Evolutionary conservation across 2,797 vertebrate genomes (phyloP), one percentile per base, ranked within the genome.

Genomic region (Phaenicophaeus curvirostris): DNA sequence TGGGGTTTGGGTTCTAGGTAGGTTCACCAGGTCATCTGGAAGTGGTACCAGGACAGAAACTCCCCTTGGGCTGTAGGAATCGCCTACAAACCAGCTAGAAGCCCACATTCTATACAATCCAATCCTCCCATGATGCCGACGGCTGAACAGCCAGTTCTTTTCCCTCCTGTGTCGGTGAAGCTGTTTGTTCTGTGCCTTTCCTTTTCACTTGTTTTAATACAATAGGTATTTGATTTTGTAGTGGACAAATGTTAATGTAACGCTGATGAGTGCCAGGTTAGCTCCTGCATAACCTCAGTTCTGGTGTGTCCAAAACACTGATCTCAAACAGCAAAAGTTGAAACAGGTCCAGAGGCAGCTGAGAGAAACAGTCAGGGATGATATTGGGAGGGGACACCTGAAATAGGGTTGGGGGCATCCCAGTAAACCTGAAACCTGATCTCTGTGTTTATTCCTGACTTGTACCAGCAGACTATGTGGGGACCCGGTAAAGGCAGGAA

Each of bases 351-450:
- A 66, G 54, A 33, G 41, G 18, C 31, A 59, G 25, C 8, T 3
- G 31, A 30, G 15, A 66, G 35, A 25, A 27, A 28, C 0, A 37
- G 13, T 4, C 37, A 41, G 16, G 71, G 28, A 8, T 63, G 74
- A 4, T 13, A 25, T 0, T 1, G 15, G 33, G n/a, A n/a, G n/a
- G n/a, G n/a, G 24, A 5, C 55, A 30, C 11, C 23, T n/a, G n/a
- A 35, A 20, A 61, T 6, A 42, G 24, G 28, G 25, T 5, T 9
- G 14, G 55, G 13, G 39, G 6, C 13, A 19, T 31, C 44, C 57
- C 23, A 20, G 2, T 3, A 23, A 39, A 31, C 54, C 62, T 44
- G 35, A 59, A 19, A 35, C 6, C 54, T 4, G 17, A 54, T 4
- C 55, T 35, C 46, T 5, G 0, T 8, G 0, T 14, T 41, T 11